Base-by-base conservation (phyloP, 2,797 vertebrate genomes). In the Spondyliosoma cantharus region DNA sequence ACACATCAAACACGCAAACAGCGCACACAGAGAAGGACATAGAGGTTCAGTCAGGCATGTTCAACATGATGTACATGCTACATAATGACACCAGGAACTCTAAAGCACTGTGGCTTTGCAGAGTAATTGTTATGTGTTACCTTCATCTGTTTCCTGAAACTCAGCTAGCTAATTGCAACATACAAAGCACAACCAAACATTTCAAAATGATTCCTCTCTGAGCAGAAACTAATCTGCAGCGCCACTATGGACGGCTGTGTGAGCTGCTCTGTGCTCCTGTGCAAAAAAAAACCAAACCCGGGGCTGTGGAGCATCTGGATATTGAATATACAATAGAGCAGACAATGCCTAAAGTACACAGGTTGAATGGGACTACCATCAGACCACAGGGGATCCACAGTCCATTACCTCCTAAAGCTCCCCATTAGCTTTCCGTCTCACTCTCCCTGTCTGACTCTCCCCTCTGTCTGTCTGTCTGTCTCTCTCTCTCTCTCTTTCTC, bases 371-470 rank as follows among this genome's bases (percentile, higher is more conserved):
- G 87, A 86, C 80, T 61, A 71, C 70, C 81, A 70, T 90, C 81
- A 81, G 83, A 82, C 87, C 89, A 80, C 89, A 89, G 74, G 91
- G 89, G 87, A 93, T 86, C 84, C 75, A 86, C 87, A 90, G 89
- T 90, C 90, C 92, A 94, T 94, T 93, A 93, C 87, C 87, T 89
- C 50, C 88, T 81, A 87, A 93, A 89, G 84, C 82, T 83, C 45
- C 80, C 85, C 85, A 91, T 92, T 91, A 89, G 87, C 83, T 78
- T 54, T 49, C 85, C 3, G 81, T 88, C 87, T 88, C 83, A 71
- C 65, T 72, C 75, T 70, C 62, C 8, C 50, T 56, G 73, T 68
- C 48, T 81, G 3, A 50, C 62, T 42, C 77, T 27, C 27, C 14
- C 46, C 45, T 49, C 45, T 20, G 16, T 48, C 50, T 68, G 37